Conservation (phyloP, 1,140 invertebrate genomes). For the Brachionus koreanus region DNA sequence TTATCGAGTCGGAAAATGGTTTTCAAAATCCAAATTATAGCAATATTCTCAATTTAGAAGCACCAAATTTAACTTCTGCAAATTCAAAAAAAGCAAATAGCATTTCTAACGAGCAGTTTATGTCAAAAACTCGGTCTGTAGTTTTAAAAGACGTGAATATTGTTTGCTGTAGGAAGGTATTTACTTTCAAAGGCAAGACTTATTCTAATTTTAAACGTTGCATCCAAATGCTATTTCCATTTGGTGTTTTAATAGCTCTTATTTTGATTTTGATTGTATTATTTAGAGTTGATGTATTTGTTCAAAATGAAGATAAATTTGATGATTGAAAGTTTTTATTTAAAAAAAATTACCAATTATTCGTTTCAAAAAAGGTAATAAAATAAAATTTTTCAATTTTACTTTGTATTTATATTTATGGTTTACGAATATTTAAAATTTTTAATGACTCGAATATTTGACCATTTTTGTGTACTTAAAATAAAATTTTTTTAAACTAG, state of each 20-base stretch:
- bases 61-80: not conserved
- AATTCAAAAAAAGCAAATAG: not conserved
- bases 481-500: not conserved
- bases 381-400: not conserved
- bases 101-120: not conserved
- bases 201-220: not conserved
- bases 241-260: not conserved
- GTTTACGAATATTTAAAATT: conserved; percentile 18
- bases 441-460: not conserved
- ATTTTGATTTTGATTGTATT: conserved; percentile 26
- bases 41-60: not conserved
- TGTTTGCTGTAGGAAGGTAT: not conserved
- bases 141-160: not conserved
- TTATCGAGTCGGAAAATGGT: not conserved
- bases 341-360: not conserved
- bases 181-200: not conserved
- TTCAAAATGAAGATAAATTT: conserved; percentile 8
- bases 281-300: conserved; percentile 38
- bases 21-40: conserved; percentile 28
- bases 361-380: not conserved
- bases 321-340: conserved; percentile 16
- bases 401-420: not conserved
- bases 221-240: not conserved
- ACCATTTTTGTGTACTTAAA: not conserved
- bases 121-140: not conserved